Conservation (phyloP, 2,113 vertebrate genomes). For the Verasper variegatus region DNA sequence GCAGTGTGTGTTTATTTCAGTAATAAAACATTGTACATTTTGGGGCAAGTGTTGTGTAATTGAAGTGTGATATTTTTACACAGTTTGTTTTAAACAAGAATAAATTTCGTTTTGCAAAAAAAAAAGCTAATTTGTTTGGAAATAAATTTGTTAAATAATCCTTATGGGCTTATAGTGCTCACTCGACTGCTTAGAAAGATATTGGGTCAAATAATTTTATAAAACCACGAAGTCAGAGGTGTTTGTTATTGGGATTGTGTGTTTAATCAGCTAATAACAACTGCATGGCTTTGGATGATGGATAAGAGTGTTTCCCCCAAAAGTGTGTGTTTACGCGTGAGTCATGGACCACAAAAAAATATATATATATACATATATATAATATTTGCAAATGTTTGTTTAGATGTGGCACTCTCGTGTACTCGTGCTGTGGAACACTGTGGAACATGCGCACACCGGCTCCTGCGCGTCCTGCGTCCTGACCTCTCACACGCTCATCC, state of each 20-base stretch:
- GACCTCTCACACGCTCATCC: slow-evolving; percentile 74
- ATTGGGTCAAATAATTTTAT: background rate
- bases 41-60: slow-evolving; percentile 91
- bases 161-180: background rate
- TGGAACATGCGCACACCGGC: slow-evolving; percentile 61
- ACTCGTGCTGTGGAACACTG: slow-evolving; percentile 4
- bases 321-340: background rate
- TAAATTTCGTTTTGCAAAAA: slow-evolving; percentile 82
- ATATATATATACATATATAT: background rate
- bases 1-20: slow-evolving; percentile 92
- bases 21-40: slow-evolving; percentile 92
- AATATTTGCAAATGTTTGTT: slow-evolving; percentile 5
- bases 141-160: slow-evolving; percentile 52
- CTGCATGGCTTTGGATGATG: background rate
- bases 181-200: background rate
- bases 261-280: background rate
- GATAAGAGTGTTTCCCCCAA: background rate
- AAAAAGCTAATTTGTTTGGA: slow-evolving; percentile 63
- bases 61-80: slow-evolving; percentile 97
- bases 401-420: background rate
- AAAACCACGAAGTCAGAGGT: background rate
- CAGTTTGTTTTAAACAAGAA: slow-evolving; percentile 88
- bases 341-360: background rate
- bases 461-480: slow-evolving; percentile 61
- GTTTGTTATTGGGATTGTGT: background rate